These are phyloP conservation scores for Dicranocentrus wangi DNA, from an alignment of 2,888 invertebrate species.

Conservation along the genomic window DNA sequence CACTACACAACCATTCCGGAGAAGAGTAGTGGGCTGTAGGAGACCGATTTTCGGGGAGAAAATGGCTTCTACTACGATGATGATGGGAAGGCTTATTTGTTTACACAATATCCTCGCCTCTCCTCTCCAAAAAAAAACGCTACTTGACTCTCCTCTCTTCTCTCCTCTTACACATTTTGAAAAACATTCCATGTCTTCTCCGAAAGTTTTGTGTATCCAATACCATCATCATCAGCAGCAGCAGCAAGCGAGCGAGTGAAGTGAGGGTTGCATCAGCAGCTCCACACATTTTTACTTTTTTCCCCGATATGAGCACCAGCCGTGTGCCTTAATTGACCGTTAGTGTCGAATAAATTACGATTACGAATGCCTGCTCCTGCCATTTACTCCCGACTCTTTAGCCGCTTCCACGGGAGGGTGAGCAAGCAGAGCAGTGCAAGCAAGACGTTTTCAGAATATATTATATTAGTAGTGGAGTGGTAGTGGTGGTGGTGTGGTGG, in stretches of 20 bases:
- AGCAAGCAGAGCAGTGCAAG: background rate
- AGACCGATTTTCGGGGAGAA: slow-evolving; percentile 61
- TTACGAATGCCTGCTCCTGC: slow-evolving; percentile 65
- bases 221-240: background rate
- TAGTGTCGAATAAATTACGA: slow-evolving; percentile 73
- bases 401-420: background rate
- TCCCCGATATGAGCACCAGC: slow-evolving; percentile 61
- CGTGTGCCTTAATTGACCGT: slow-evolving; percentile 71
- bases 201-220: background rate
- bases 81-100: slow-evolving; percentile 37
- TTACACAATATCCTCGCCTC: slow-evolving; percentile 23
- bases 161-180: background rate
- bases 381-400: slow-evolving; percentile 45
- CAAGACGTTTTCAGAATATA: slow-evolving; percentile 39
- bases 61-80: slow-evolving; percentile 46
- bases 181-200: background rate
- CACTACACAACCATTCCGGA: slow-evolving; percentile 18
- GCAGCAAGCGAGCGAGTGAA: too few species aligned
- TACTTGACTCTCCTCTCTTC: background rate
- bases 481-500: slow-evolving; percentile 11
- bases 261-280: too few species aligned
- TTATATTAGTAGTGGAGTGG: slow-evolving; percentile 29
- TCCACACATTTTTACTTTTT: slow-evolving; percentile 39
- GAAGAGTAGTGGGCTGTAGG: slow-evolving; percentile 42
- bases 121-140: background rate